Percentiles rank a stretch among this genome's conserved stretches.
phyloP scores from a whole-genome alignment of 23 tunicate species.

The Oikopleura vanhoeffeni region DNA sequence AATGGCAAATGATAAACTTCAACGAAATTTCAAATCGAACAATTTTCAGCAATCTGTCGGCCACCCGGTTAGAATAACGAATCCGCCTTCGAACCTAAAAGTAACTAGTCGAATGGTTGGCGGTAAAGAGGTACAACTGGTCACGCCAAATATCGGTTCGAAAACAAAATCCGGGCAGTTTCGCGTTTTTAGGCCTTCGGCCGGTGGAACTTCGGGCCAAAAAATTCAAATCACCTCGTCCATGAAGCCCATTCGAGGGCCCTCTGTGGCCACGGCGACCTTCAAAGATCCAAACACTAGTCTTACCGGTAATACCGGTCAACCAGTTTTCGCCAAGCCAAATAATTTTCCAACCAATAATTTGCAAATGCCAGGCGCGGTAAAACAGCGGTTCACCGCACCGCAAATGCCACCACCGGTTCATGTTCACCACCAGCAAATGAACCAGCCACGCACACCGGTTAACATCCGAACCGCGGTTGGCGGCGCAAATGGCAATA shows the following conservation, averaged over 20 bases:
- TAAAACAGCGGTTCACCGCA: not conserved
- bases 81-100: not conserved
- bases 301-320: not conserved
- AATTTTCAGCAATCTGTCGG: not conserved
- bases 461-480: not conserved
- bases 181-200: not conserved
- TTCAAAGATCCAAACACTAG: no score
- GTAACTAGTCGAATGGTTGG: not conserved
- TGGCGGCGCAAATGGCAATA: not conserved
- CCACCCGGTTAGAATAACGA: not conserved
- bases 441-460: not conserved
- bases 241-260: not conserved
- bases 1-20: not conserved
- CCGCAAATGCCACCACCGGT: not conserved
- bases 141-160: not conserved
- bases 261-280: no score
- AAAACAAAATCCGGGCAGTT: not conserved
- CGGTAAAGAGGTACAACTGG: conserved; percentile 9
- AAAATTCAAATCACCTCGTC: not conserved
- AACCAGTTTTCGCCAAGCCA: not conserved
- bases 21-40: not conserved
- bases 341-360: not conserved
- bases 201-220: not conserved
- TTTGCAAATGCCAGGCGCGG: not conserved
- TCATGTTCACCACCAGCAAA: not conserved